Conservation (phyloP, 2,888 invertebrate species). For the Agelastica alni region DNA sequence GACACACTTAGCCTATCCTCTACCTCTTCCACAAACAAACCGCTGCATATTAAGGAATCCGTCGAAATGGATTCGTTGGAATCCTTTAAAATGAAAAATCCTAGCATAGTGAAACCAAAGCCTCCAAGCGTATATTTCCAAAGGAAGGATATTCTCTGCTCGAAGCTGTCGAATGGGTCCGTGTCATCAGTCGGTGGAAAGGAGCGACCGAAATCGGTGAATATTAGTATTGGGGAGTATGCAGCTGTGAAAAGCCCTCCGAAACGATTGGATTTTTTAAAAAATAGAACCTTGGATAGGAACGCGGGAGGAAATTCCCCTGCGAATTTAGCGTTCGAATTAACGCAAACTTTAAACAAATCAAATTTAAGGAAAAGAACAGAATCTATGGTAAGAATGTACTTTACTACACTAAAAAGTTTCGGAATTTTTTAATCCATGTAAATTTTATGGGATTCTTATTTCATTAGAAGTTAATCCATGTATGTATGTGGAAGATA, state of each 20-base stretch:
- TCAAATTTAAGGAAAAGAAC: conserved; percentile 77
- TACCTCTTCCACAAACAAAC: conserved; percentile 38
- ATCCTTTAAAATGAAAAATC: conserved; percentile 72
- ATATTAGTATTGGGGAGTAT: conserved; percentile 74
- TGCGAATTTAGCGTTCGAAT: conserved; percentile 69
- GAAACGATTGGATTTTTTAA: conserved; percentile 72
- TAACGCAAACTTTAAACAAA: conserved; percentile 74
- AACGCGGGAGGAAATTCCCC: conserved; percentile 21
- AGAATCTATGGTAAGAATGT: conserved; percentile 64
- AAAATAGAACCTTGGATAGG: conserved; percentile 50
- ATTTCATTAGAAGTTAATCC: no score
- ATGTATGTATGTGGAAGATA: no score
- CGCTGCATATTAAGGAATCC: conserved; percentile 56
- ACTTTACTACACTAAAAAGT: no score
- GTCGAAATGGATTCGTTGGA: conserved; percentile 78
- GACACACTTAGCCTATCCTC: conserved; percentile 57
- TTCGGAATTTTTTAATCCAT: no score
- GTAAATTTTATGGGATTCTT: no score
- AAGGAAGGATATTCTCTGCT: conserved; percentile 38
- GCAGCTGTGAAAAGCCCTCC: conserved; percentile 66
- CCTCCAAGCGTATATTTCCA: conserved; percentile 74
- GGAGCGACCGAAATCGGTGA: conserved; percentile 62
- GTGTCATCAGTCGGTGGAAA: conserved; percentile 24
- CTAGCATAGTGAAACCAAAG: conserved; percentile 64
- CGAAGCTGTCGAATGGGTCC: conserved; percentile 45